Base-by-base conservation (phyloP, 2,113 vertebrate genomes). In the Carettochelys insculpta region DNA sequence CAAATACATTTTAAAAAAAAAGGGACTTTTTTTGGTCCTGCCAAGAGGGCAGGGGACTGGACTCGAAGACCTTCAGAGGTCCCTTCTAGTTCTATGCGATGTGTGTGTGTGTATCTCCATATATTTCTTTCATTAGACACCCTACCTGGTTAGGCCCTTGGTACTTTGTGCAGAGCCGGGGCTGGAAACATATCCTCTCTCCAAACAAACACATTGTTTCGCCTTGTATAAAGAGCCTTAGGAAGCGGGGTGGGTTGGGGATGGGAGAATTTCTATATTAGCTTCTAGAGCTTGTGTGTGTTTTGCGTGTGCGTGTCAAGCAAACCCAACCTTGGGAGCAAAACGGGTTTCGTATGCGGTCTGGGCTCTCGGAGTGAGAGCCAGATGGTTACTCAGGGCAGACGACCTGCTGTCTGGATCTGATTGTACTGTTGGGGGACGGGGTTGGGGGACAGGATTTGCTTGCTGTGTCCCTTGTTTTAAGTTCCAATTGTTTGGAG, bases 381-480 rank as follows among this genome's bases (percentile, higher is more conserved):
- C 51, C 50, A 88, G 87, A 88, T 83, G 90, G 68, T 90, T 82
- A 94, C 95, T 95, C 94, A 95, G 95, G 95, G 93, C 83, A 90
- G 65, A 61, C 51, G 52, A 27, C 83, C 82, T 92, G 85, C 93
- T 80, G 71, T 89, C 82, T 83, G 83, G 73, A 75, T 75, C 83
- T 87, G 92, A 87, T 91, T 73, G 87, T 92, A 87, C 78, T 73
- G 50, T 68, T 20, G 58, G 84, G 34, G 51, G 92, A 47, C 9
- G 12, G 77, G 61, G 50, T 3, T 19, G 45, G 3, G 5, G 2
- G 34, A 3, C 27, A 27, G 52, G 53, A 14, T 61, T 73, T 34
- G 29, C 58, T 84, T 85, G 83, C 85, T 56, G 81, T 79, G 83
- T 81, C n/a, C 77, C 34, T 79, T 83, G 68, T 24, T 90, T 29